Conservation (phyloP, 37 sponge, comb jelly and placozoan species). For the Cliona cf. orientalis region DNA sequence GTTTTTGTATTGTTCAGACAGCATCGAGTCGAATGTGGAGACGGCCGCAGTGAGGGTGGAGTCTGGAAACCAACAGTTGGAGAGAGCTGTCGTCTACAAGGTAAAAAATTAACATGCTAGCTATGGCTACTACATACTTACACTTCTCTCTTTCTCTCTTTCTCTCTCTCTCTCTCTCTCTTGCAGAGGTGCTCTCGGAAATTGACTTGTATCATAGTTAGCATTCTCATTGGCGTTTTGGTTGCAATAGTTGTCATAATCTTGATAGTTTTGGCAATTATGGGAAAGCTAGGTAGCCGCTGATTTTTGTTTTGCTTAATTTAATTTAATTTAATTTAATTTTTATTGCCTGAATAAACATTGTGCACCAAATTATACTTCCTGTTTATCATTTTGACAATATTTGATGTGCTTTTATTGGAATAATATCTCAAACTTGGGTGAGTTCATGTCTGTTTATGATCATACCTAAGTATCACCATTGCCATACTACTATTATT, state of each 20-base stretch:
- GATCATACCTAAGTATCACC: too few relatives aligned
- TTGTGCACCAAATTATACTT: too few relatives aligned
- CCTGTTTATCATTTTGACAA: too few relatives aligned
- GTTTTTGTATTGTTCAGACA: constrained; percentile 33
- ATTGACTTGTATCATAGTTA: constrained; percentile 29
- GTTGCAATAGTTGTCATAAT: constrained; percentile 41
- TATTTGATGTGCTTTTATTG: too few relatives aligned
- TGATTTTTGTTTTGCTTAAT: too few relatives aligned
- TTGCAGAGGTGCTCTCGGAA: constrained; percentile 60
- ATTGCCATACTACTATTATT: too few relatives aligned
- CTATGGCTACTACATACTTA: background rate
- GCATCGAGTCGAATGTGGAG: constrained; percentile 82
- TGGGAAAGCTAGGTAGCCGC: too few relatives aligned
- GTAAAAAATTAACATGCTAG: constrained; percentile 21
- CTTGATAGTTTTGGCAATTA: constrained; percentile 21
- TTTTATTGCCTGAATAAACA: too few relatives aligned
- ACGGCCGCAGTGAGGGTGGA: constrained; percentile 48
- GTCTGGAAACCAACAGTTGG: constrained; percentile 66
- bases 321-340: too few relatives aligned
- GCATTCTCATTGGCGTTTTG: constrained; percentile 19
- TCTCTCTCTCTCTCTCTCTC: background rate
- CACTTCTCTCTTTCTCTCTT: background rate
- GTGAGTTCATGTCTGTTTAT: too few relatives aligned
- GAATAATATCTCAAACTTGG: too few relatives aligned
- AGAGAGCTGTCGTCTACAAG: constrained; percentile 62